Evolutionary conservation across 1,140 invertebrate species (phyloP).

Genomic region (honey bee (Apis mellifera)): DNA sequence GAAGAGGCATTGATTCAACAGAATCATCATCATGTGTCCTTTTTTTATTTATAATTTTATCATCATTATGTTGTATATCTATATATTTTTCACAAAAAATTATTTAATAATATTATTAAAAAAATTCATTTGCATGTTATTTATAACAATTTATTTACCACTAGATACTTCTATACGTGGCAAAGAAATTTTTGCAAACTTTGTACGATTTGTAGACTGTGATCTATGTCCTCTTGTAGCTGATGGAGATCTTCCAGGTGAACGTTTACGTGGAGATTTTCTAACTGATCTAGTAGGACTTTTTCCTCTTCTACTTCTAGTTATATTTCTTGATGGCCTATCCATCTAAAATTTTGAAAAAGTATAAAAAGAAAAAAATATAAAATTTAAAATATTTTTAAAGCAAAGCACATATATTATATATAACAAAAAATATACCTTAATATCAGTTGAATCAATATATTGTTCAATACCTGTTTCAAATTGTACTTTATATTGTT

Average conservation of each 20-base stretch:
- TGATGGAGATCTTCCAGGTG: conserved; percentile 62
- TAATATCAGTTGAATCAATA: conserved; percentile 65
- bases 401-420: neutral
- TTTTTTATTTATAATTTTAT: conserved; percentile 53
- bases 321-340: conserved; percentile 65
- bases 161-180: conserved; percentile 65
- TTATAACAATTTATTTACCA: conserved; percentile 50
- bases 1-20: conserved; percentile 65
- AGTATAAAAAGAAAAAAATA: neutral
- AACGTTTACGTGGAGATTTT: conserved; percentile 60
- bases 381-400: neutral
- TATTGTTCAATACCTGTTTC: conserved; percentile 65
- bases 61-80: conserved; percentile 25
- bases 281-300: conserved; percentile 69
- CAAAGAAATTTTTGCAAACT: conserved; percentile 68
- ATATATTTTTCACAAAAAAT: neutral
- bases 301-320: conserved; percentile 61
- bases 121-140: neutral
- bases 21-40: conserved; percentile 52
- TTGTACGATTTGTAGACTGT: conserved; percentile 63
- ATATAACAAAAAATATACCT: conserved; percentile 58
- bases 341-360: conserved; percentile 56
- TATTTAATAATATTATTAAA: neutral
- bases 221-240: conserved; percentile 13
- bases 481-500: conserved; percentile 70